Conservation (phyloP, 2,888 invertebrate genomes). For the Chloroclystis v-ata region DNA sequence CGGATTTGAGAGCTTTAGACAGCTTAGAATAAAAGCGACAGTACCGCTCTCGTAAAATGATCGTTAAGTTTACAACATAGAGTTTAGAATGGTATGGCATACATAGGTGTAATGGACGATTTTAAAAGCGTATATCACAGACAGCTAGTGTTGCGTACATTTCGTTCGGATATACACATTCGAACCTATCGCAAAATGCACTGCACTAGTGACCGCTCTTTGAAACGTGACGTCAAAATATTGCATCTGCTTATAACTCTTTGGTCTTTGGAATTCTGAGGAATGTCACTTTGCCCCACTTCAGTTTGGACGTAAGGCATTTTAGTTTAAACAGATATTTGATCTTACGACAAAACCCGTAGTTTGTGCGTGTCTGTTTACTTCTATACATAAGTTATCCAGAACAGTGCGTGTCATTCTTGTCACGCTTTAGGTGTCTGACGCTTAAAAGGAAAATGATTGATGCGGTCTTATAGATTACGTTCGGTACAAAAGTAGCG, state of each 20-base stretch:
- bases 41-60: slow-evolving; percentile 18
- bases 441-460: slow-evolving; percentile 7
- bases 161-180: slow-evolving; percentile 14
- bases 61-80: slow-evolving; percentile 32
- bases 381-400: slow-evolving; percentile 75
- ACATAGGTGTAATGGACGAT: slow-evolving; percentile 67
- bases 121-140: slow-evolving; percentile 75
- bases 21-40: slow-evolving; percentile 11
- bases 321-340: slow-evolving; percentile 17
- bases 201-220: slow-evolving; percentile 15
- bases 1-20: slow-evolving; percentile 23
- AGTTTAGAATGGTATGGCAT: slow-evolving; percentile 35
- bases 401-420: slow-evolving; percentile 64
- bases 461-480: slow-evolving; percentile 15
- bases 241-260: not conserved
- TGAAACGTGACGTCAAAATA: slow-evolving; percentile 13
- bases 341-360: slow-evolving; percentile 19
- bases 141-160: slow-evolving; percentile 39
- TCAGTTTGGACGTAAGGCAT: slow-evolving; percentile 19
- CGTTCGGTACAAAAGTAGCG: slow-evolving; percentile 24
- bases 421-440: slow-evolving; percentile 27
- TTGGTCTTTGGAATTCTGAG: slow-evolving; percentile 8
- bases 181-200: slow-evolving; percentile 9
- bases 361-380: slow-evolving; percentile 37
- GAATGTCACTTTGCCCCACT: slow-evolving; percentile 15